These are phyloP conservation scores for Ceratothoa steindachneri DNA, from an alignment of 2,888 invertebrate species.

Conservation along the genomic window DNA sequence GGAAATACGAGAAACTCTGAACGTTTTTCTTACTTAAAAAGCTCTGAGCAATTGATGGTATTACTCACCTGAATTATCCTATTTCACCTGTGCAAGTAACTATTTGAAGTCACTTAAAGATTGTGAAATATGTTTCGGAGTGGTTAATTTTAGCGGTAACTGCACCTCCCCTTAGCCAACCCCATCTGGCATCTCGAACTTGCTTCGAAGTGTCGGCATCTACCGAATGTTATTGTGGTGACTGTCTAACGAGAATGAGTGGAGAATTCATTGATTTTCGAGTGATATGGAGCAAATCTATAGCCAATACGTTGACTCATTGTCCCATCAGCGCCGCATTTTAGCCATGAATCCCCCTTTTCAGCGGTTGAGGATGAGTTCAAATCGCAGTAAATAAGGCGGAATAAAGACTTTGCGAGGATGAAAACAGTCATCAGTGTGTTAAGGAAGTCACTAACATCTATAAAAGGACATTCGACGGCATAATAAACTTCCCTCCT, in stretches of 20 bases:
- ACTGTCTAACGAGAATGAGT: slow-evolving; percentile 35
- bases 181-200: slow-evolving; percentile 18
- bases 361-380: slow-evolving; percentile 24
- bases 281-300: slow-evolving; percentile 36
- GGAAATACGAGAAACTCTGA: slow-evolving; percentile 35
- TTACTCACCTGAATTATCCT: slow-evolving; percentile 15
- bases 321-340: slow-evolving; percentile 41
- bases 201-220: slow-evolving; percentile 40
- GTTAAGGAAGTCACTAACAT: slow-evolving; percentile 3
- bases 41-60: slow-evolving; percentile 26
- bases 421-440: slow-evolving; percentile 5
- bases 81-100: slow-evolving; percentile 1
- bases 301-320: slow-evolving; percentile 39
- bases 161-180: not conserved
- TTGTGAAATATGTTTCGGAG: not conserved
- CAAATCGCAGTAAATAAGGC: slow-evolving; percentile 27
- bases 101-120: not conserved
- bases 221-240: slow-evolving; percentile 32
- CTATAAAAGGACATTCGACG: slow-evolving; percentile 1
- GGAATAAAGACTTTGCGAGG: not conserved
- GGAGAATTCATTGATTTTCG: slow-evolving; percentile 41
- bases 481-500: slow-evolving; percentile 3
- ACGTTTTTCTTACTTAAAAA: slow-evolving; percentile 7
- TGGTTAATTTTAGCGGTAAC: not conserved
- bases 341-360: slow-evolving; percentile 38